These are phyloP conservation scores for Ibidorhyncha struthersii DNA, from an alignment of 2,113 vertebrate species.

Conservation along the genomic window DNA sequence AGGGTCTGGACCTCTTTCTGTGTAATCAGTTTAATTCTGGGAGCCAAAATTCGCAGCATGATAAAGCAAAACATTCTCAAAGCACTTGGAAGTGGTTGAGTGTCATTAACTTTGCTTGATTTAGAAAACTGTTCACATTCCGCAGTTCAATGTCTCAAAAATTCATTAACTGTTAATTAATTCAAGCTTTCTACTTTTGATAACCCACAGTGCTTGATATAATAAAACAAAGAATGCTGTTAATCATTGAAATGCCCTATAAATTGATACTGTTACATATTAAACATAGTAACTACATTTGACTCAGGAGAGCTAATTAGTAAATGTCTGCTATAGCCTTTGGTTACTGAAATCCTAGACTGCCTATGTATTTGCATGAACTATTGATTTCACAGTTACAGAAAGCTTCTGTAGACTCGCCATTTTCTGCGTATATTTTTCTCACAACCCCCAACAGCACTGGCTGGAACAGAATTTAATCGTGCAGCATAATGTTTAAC, in stretches of 20 bases:
- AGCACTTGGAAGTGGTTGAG: not conserved
- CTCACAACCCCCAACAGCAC: not conserved
- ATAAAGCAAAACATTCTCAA: not conserved
- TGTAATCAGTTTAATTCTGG: not conserved
- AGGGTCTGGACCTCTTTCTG: not conserved
- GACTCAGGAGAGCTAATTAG: not conserved
- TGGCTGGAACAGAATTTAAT: not conserved
- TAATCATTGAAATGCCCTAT: constrained; percentile 5
- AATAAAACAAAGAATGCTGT: constrained; percentile 13
- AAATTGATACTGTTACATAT: not conserved
- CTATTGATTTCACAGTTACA: not conserved
- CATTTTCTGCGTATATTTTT: not conserved
- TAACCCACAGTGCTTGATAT: not conserved
- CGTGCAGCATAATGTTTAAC: not conserved
- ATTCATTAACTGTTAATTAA: constrained; percentile 25
- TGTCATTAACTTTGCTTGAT: not conserved
- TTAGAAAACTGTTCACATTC: not conserved
- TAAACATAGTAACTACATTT: not conserved
- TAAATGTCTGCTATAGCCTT: not conserved
- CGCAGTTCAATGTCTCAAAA: not conserved
- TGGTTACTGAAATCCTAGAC: not conserved
- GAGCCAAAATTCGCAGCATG: not conserved
- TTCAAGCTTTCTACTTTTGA: not conserved
- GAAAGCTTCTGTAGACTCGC: not conserved
- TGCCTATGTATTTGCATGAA: not conserved